Conservation (phyloP, 1,140 invertebrate species). For the Papilio aristodemus region DNA sequence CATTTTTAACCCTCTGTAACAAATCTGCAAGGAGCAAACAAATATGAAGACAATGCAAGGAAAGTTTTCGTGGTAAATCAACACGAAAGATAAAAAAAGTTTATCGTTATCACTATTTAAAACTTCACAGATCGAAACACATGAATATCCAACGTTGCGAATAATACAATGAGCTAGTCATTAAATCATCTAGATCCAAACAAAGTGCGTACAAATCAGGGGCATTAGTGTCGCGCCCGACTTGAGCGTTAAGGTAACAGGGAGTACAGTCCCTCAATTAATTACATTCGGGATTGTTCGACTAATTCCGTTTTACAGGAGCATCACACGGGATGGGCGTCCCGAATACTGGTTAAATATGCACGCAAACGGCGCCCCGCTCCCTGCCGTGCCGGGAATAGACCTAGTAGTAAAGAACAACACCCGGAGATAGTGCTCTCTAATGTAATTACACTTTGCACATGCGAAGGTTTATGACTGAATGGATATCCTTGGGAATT, state of each 20-base stretch:
- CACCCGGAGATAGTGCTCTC: slow-evolving; percentile 38
- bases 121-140: too few species aligned
- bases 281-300: slow-evolving; percentile 38
- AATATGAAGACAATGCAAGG: too few species aligned
- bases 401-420: slow-evolving; percentile 42
- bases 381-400: slow-evolving; percentile 39
- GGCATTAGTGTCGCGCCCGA: slow-evolving; percentile 16
- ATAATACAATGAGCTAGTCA: background rate
- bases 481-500: slow-evolving; percentile 26
- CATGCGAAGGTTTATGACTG: slow-evolving; percentile 35
- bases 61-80: too few species aligned
- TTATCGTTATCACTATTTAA: too few species aligned
- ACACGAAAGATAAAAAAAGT: too few species aligned
- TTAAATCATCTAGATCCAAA: background rate
- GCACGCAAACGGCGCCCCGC: slow-evolving; percentile 41
- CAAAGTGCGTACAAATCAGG: background rate
- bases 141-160: too few species aligned
- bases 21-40: too few species aligned
- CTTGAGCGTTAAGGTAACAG: slow-evolving; percentile 1
- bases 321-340: slow-evolving; percentile 7
- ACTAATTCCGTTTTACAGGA: slow-evolving; percentile 40
- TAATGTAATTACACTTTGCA: slow-evolving; percentile 49
- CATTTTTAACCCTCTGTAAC: too few species aligned
- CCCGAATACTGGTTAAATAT: slow-evolving; percentile 48
- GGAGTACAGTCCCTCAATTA: slow-evolving; percentile 32